These are phyloP conservation scores for Caenorhabditis doughertyi DNA, from an alignment of 2,888 invertebrate species.

Conservation along the genomic window DNA sequence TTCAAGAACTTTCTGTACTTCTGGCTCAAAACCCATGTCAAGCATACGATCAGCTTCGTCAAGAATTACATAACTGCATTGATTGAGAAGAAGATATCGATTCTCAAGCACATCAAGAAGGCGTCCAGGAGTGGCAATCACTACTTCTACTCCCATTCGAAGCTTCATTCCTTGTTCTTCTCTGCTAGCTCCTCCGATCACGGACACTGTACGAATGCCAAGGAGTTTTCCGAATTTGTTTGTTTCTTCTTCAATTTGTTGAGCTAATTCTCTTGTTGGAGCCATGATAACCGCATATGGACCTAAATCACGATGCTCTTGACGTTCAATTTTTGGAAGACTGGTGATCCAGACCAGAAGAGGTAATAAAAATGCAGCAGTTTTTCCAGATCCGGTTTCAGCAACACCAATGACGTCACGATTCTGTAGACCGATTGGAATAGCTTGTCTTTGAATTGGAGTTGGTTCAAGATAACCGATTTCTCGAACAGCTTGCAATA, in stretches of 20 bases:
- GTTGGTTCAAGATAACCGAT: constrained; percentile 89
- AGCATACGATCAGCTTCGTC: constrained; percentile 97
- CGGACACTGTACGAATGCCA: constrained; percentile 92
- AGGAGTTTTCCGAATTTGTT: constrained; percentile 96
- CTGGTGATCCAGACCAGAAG: constrained; percentile 96
- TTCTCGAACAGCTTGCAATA: constrained; percentile 93
- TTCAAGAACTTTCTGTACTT: constrained; percentile 96
- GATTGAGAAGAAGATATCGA: constrained; percentile 94
- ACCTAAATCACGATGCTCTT: constrained; percentile 85
- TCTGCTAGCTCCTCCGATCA: constrained; percentile 95
- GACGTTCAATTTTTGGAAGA: constrained; percentile 92
- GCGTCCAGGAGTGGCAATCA: constrained; percentile 99
- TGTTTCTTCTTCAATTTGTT: constrained; percentile 95
- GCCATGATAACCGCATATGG: constrained; percentile 99
- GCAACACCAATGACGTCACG: constrained; percentile 97
- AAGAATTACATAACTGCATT: constrained; percentile 96
- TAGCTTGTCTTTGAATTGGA: constrained; percentile 98
- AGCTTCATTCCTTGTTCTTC: constrained; percentile 92
- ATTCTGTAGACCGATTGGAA: constrained; percentile 92
- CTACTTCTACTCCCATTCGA: constrained; percentile 95
- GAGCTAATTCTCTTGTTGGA: constrained; percentile 89
- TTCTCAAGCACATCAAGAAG: constrained; percentile 98
- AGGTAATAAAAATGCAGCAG: constrained; percentile 97
- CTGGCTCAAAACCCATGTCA: constrained; percentile 99
- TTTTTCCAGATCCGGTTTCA: constrained; percentile 99